Conservation (phyloP, 2,797 vertebrate genomes). For the Karalla daura region DNA sequence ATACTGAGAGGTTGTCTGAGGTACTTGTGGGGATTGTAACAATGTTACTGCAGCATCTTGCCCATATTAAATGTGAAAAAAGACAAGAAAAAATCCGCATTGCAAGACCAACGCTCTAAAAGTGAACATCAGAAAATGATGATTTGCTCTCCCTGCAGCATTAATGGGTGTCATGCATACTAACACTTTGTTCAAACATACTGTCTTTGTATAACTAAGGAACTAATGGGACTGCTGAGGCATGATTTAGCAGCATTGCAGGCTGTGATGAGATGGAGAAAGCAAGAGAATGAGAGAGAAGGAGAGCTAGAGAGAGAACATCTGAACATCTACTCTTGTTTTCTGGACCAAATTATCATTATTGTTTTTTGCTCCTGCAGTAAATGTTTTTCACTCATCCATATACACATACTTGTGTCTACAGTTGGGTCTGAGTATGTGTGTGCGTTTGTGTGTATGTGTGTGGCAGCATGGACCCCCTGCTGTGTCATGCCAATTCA, state of each 20-base stretch:
- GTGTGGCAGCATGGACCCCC: conserved; percentile 23
- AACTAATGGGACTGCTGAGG: conserved; percentile 24
- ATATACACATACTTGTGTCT: neutral
- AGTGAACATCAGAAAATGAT: conserved; percentile 27
- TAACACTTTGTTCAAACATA: conserved; percentile 37
- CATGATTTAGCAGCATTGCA: conserved; percentile 13
- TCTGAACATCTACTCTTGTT: conserved; percentile 7
- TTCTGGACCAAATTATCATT: conserved; percentile 13
- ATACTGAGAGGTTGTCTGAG: conserved; percentile 22
- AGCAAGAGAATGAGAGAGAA: neutral
- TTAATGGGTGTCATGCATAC: conserved; percentile 42
- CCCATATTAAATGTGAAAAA: conserved; percentile 28
- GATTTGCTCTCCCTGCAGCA: conserved; percentile 26
- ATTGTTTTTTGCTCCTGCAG: conserved; percentile 12
- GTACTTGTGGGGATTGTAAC: conserved; percentile 12
- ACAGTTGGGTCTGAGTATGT: conserved; percentile 1
- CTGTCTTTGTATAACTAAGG: conserved; percentile 27
- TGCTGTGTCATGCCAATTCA: conserved; percentile 41
- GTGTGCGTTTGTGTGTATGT: neutral
- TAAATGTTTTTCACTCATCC: conserved; percentile 6
- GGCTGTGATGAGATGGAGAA: conserved; percentile 12
- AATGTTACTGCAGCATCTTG: conserved; percentile 26
- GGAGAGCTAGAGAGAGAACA: neutral
- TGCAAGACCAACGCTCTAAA: conserved; percentile 20
- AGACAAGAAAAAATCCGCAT: conserved; percentile 20